Evolutionary conservation across 1,140 invertebrate species (phyloP), one percentile per base, ranked within the genome.

Genomic region (Colletes latitarsis): DNA sequence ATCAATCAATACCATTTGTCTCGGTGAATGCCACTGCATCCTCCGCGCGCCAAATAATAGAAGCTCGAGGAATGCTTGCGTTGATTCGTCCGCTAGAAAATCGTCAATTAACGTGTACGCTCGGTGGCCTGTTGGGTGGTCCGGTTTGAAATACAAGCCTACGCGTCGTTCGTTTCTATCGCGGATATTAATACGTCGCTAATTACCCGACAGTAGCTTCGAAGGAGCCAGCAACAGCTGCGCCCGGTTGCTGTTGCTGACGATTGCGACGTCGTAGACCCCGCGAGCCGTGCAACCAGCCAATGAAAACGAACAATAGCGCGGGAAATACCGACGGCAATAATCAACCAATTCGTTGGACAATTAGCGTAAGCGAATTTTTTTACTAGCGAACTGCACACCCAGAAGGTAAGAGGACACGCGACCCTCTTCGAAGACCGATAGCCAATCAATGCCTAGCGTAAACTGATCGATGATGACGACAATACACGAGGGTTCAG

Each of bases 131-230:
- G 63, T 67, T 80, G 77, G 77, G 77, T 80, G 77, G 77, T 74
- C 77, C 43, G 53, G 19, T 0, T 21, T 78, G 57, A 60, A 53
- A 78, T 58, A 69, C 41, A 60, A 62, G 55, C 43, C 17, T 39
- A 46, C 39, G 21, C 58, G 69, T 64, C 39, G 77, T 58, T 78
- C 69, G 69, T 78, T 78, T 72, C 72, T 71, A 71, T 78, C 76
- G 39, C 14, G n/a, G 49, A 72, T 78, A 78, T 78, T 78, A 78
- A 78, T 78, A 78, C 77, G 69, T 55, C 57, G 76, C 68, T 78
- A 78, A 78, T 78, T 72, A 78, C 69, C 14, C 46, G 69, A 63
- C 69, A 49, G 77, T 78, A 78, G 76, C 76, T 49, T 62, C 46
- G n/a, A 60, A 12, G 46, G 17, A 39, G 30, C 21, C 46, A 30